phyloP scores from a whole-genome alignment of 2,113 vertebrate species.

The Nibea albiflora region DNA sequence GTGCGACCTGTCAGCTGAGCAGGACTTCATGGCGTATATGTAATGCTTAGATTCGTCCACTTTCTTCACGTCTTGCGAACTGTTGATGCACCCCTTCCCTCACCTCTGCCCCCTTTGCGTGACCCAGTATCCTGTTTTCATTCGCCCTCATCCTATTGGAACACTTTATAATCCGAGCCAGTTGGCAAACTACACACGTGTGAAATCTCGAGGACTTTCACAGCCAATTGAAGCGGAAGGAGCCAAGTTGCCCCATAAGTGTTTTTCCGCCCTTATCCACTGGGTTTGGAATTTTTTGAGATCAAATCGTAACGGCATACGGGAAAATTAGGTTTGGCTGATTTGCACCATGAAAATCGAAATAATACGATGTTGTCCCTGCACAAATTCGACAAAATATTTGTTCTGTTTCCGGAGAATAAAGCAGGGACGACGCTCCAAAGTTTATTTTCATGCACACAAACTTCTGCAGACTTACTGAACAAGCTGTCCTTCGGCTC shows the following conservation, averaged over 20 bases:
- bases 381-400: conserved; percentile 14
- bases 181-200: conserved; percentile 56
- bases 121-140: conserved; percentile 29
- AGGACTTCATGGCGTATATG: neutral
- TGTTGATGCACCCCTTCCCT: neutral
- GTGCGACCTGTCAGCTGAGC: neutral
- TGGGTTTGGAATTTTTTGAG: conserved; percentile 38
- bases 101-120: conserved; percentile 2
- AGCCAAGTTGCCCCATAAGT: conserved; percentile 42
- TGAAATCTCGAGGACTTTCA: conserved; percentile 62
- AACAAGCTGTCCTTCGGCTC: neutral
- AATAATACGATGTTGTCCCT: conserved; percentile 9
- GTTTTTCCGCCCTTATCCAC: conserved; percentile 59
- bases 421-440: neutral
- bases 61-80: conserved; percentile 1
- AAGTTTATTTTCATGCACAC: neutral
- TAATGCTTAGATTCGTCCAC: neutral
- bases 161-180: conserved; percentile 46
- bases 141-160: conserved; percentile 38
- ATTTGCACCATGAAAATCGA: conserved; percentile 29
- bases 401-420: neutral
- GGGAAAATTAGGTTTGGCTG: conserved; percentile 40
- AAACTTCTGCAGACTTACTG: neutral
- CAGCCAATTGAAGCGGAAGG: conserved; percentile 59
- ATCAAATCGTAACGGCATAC: conserved; percentile 29